Evolutionary conservation across 2,888 invertebrate genomes (phyloP).

Genomic region (Pogonocherus hispidulus): DNA sequence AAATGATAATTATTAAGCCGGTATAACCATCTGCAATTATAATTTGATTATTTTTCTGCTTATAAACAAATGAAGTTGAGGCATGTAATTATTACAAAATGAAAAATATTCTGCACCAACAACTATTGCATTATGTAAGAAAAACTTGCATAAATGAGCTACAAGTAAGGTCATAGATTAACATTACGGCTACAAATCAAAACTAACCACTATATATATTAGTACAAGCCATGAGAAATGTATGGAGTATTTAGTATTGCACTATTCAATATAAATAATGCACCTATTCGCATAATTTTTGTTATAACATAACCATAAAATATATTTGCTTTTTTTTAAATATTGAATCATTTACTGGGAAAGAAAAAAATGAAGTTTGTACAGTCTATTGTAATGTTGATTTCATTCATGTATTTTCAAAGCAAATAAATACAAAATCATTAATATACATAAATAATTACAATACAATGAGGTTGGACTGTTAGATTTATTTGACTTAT

Average conservation of each 20-base stretch:
- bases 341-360: no score
- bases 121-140: slow-evolving; percentile 38
- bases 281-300: neutral
- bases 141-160: slow-evolving; percentile 42
- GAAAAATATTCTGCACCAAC: slow-evolving; percentile 33
- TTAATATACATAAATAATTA: no score
- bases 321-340: no score
- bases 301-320: slow-evolving; percentile 8
- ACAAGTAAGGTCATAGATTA: slow-evolving; percentile 40
- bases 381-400: no score
- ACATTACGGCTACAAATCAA: slow-evolving; percentile 19
- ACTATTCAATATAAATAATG: neutral
- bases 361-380: no score
- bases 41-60: slow-evolving; percentile 15
- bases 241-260: slow-evolving; percentile 9
- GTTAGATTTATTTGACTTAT: no score
- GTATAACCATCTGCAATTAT: slow-evolving; percentile 14
- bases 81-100: slow-evolving; percentile 22
- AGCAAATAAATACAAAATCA: no score
- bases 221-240: slow-evolving; percentile 33
- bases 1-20: slow-evolving; percentile 1
- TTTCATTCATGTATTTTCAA: no score
- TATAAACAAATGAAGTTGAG: slow-evolving; percentile 13
- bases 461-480: no score
- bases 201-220: slow-evolving; percentile 20